Evolutionary conservation across 2,113 vertebrate species (phyloP).

Genomic region (Excalfactoria chinensis): DNA sequence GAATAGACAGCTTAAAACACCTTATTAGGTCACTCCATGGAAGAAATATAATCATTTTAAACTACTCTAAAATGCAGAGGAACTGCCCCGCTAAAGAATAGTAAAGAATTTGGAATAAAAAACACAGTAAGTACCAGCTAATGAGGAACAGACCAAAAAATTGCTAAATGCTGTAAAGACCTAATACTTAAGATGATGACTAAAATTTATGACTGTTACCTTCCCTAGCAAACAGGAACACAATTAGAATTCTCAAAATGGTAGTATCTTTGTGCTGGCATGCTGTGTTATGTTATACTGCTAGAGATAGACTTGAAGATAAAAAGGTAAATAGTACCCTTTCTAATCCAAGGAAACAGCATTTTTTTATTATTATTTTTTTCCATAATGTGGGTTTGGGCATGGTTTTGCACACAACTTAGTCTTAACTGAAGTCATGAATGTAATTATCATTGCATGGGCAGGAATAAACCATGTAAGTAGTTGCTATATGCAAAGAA

Average conservation of each 20-base stretch:
- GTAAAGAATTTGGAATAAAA: constrained; percentile 3
- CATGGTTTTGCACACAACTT: constrained; percentile 10
- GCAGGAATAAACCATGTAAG: constrained; percentile 47
- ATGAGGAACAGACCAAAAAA: constrained; percentile 59
- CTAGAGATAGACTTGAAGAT: constrained; percentile 65
- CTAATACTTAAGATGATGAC: constrained; percentile 68
- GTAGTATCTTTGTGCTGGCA: constrained; percentile 52
- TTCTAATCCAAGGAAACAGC: constrained; percentile 49
- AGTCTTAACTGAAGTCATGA: constrained; percentile 55
- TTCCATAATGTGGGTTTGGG: constrained; percentile 24
- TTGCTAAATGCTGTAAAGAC: constrained; percentile 32
- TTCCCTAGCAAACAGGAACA: constrained; percentile 45
- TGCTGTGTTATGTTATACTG: constrained; percentile 61
- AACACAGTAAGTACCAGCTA: background rate
- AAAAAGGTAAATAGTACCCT: constrained; percentile 59
- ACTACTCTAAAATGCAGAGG: background rate
- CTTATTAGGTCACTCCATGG: background rate
- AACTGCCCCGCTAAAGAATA: background rate
- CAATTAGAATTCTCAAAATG: constrained; percentile 69
- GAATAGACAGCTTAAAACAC: background rate
- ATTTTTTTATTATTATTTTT: background rate
- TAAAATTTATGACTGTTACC: constrained; percentile 68
- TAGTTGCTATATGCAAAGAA: background rate
- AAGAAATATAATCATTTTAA: background rate
- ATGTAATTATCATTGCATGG: constrained; percentile 34